Conservation (phyloP, 2,888 invertebrate species). For the Apantesis nais region DNA sequence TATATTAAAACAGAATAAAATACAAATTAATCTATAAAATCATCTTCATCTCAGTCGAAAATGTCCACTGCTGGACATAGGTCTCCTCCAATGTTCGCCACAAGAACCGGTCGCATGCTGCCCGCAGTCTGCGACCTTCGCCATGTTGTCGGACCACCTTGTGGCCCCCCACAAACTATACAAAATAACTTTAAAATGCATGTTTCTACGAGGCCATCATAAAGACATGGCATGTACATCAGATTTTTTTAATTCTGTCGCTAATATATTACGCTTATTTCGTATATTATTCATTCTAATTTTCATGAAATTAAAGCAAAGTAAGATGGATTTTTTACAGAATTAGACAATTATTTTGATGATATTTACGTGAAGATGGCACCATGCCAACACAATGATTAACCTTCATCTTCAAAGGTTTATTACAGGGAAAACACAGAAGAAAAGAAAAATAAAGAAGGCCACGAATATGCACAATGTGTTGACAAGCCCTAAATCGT, state of each 20-base stretch:
- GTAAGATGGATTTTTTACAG: background rate
- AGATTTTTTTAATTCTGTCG: background rate
- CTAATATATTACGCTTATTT: background rate
- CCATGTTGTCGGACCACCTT: too few species aligned
- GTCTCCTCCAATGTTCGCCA: too few species aligned
- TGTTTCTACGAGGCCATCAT: background rate
- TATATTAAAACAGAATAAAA: too few species aligned
- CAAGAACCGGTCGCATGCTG: too few species aligned
- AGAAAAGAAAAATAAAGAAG: background rate
- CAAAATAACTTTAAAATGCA: too few species aligned
- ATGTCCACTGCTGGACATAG: too few species aligned
- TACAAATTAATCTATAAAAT: too few species aligned
- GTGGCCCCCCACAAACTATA: too few species aligned
- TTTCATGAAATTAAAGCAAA: background rate
- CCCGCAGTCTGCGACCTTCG: too few species aligned
- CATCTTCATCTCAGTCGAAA: too few species aligned
- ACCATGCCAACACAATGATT: background rate
- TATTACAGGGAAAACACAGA: background rate
- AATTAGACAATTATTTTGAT: background rate
- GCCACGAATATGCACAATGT: background rate
- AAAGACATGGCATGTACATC: background rate
- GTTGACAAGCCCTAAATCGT: background rate
- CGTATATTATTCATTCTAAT: background rate
- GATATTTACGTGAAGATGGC: constrained; percentile 4
- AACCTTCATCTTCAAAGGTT: background rate